Conservation (phyloP, 2,888 invertebrate genomes). For the Cheilosia pagana region DNA sequence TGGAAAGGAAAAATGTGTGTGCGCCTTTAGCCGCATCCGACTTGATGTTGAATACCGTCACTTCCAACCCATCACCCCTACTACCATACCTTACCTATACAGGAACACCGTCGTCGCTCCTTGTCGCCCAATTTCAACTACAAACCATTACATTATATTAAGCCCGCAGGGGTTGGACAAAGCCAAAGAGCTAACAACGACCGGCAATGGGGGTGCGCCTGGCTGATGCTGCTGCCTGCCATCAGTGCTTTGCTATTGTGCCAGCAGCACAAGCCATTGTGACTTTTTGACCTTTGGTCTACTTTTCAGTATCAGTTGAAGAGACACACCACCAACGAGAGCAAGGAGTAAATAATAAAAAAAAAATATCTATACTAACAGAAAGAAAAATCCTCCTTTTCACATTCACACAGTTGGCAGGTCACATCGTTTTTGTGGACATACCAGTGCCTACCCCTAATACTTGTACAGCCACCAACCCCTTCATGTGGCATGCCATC, state of each 20-base stretch:
- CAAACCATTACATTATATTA: constrained; percentile 68
- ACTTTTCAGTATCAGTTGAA: constrained; percentile 66
- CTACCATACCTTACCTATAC: neutral
- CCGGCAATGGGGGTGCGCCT: constrained; percentile 54
- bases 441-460: constrained; percentile 26
- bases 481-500: constrained; percentile 44
- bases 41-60: constrained; percentile 53
- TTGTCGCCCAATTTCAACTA: constrained; percentile 6
- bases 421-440: constrained; percentile 71
- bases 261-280: constrained; percentile 71
- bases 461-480: neutral
- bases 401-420: constrained; percentile 72
- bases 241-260: constrained; percentile 61
- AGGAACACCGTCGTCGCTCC: constrained; percentile 2
- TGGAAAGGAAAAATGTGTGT: constrained; percentile 31
- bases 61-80: constrained; percentile 13
- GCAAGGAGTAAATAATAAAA: constrained; percentile 49
- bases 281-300: constrained; percentile 75
- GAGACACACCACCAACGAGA: constrained; percentile 37
- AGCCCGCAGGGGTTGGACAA: constrained; percentile 62
- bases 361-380: neutral
- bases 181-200: constrained; percentile 66
- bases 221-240: constrained; percentile 51
- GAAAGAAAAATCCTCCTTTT: constrained; percentile 54
- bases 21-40: constrained; percentile 38